These are phyloP conservation scores for Psilopsiagon aymara DNA, from an alignment of 2,113 vertebrate genomes.

Conservation along the genomic window DNA sequence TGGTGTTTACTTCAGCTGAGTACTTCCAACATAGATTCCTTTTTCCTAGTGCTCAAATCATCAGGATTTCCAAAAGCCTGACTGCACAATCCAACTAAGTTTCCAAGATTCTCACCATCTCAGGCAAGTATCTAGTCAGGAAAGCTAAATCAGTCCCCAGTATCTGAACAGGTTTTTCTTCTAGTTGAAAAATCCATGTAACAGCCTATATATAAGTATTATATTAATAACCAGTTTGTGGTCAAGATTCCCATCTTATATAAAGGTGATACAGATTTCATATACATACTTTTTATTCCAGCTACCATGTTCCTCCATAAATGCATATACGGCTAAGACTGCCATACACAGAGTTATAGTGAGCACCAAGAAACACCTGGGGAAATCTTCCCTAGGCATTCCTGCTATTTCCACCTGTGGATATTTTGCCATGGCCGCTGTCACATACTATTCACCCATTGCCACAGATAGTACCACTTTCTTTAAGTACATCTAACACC, in stretches of 20 bases:
- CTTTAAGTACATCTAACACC: background rate
- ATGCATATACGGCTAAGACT: no score
- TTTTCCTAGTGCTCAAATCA: background rate
- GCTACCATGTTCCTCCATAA: background rate
- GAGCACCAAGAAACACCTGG: background rate
- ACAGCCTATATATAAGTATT: background rate
- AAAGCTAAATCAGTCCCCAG: background rate
- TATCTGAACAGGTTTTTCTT: background rate
- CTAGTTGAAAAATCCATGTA: background rate
- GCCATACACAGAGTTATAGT: background rate
- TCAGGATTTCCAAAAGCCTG: background rate
- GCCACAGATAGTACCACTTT: background rate
- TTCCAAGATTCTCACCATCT: background rate
- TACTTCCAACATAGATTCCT: background rate
- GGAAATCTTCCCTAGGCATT: background rate
- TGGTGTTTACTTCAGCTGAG: background rate
- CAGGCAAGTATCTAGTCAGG: background rate
- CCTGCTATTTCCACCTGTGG: background rate
- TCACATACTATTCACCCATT: background rate
- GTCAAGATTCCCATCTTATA: background rate
- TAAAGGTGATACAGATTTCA: background rate
- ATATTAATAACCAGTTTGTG: background rate
- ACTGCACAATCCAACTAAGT: background rate
- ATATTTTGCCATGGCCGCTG: background rate
- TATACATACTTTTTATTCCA: background rate